These are phyloP conservation scores for Hemiscyllium ocellatum DNA, from an alignment of 2,113 vertebrate species.

Conservation along the genomic window DNA sequence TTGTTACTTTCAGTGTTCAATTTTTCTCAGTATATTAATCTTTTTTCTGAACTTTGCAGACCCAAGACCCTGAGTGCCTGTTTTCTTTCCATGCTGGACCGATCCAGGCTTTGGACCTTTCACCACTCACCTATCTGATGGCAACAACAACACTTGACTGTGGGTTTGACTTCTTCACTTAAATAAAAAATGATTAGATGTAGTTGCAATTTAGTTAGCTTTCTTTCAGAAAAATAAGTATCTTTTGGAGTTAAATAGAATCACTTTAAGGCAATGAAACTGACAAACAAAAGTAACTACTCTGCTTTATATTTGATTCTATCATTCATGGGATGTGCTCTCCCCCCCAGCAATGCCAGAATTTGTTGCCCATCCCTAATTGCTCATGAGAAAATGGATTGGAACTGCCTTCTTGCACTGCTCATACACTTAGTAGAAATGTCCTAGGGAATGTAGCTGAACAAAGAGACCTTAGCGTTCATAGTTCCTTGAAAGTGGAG, in stretches of 20 bases:
- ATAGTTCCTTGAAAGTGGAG: too few relatives aligned
- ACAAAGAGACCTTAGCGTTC: too few relatives aligned
- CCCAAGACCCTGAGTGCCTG: slow-evolving; percentile 72
- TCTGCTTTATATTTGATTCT: neutral
- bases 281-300: neutral
- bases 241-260: neutral
- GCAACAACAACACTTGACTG: slow-evolving; percentile 75
- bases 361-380: neutral
- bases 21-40: neutral
- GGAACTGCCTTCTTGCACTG: neutral
- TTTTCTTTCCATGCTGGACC: slow-evolving; percentile 74
- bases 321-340: neutral
- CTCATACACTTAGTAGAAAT: too few relatives aligned
- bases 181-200: neutral
- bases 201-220: neutral
- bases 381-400: neutral
- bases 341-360: neutral
- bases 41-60: slow-evolving; percentile 52
- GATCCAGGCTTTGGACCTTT: slow-evolving; percentile 68
- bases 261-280: neutral
- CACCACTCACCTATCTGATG: slow-evolving; percentile 77
- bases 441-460: too few relatives aligned
- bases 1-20: neutral
- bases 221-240: neutral
- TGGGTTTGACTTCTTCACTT: slow-evolving; percentile 51